Conservation (phyloP, 2,797 vertebrate genomes). For the Anabas testudineus region DNA sequence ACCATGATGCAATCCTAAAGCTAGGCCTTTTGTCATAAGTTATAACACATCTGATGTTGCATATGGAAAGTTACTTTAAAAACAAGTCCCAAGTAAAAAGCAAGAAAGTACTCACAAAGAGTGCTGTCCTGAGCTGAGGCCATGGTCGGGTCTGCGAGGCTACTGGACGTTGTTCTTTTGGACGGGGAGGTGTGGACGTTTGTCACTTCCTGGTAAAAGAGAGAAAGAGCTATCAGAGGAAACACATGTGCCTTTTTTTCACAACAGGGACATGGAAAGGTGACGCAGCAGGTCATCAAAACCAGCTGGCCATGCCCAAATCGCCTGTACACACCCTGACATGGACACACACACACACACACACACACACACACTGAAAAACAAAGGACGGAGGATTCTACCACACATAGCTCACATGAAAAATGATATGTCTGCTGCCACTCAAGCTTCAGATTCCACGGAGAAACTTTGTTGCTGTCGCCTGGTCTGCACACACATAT, state of each 20-base stretch:
- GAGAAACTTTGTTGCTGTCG: conserved; percentile 32
- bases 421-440: conserved; percentile 38
- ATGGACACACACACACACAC: conserved; percentile 6
- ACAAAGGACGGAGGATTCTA: too few species aligned
- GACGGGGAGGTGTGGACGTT: conserved; percentile 41
- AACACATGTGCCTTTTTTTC: conserved; percentile 59
- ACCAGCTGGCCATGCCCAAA: conserved; percentile 25
- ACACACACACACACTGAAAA: not conserved
- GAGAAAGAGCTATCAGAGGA: conserved; percentile 59
- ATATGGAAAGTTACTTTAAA: conserved; percentile 11
- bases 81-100: conserved; percentile 3
- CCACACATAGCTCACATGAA: conserved; percentile 15
- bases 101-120: conserved; percentile 63
- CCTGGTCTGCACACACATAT: conserved; percentile 13
- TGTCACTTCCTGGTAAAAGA: conserved; percentile 68
- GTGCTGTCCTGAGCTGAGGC: conserved; percentile 43
- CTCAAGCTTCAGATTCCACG: conserved; percentile 24
- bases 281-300: conserved; percentile 34
- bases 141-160: conserved; percentile 47
- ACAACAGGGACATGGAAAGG: conserved; percentile 30
- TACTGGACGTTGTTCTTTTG: conserved; percentile 43
- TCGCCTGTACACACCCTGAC: not conserved
- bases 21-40: conserved; percentile 1
- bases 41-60: conserved; percentile 9
- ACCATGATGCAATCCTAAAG: conserved; percentile 52